Evolutionary conservation across 2,888 invertebrate genomes (phyloP), one percentile per base, ranked within the genome.

Genomic region (Dorcus parallelipipedus): DNA sequence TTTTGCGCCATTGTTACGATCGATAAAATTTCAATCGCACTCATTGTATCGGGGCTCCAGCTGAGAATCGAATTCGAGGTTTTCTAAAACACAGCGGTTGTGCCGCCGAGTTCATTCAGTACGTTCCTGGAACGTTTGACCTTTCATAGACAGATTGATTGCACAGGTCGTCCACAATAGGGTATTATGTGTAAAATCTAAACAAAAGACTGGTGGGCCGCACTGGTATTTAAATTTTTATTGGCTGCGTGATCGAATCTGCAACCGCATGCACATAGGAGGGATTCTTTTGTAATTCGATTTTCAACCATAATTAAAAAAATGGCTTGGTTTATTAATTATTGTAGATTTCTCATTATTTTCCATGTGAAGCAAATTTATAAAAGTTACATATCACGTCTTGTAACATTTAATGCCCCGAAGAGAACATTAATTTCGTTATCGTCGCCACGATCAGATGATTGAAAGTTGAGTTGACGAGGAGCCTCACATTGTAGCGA

Each of bases 141-240:
- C 59, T 59, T 56, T 59, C 14, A 48, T 39, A 33, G 17, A 45
- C 23, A 49, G 56, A 49, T 56, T 49, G 56, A 59, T 55, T 42
- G 52, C 54, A 50, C 43, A 43, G 56, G 50, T 54, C 52, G 26
- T 50, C 59, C 51, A 59, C 58, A 59, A 59, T 59, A 54, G 58
- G 51, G 55, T 51, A 59, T 59, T 59, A 59, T 59, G 59, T 59
- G 59, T 55, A 55, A 59, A 54, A 59, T 59, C 52, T 47, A 55
- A 55, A 59, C 59, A 59, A 59, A 59, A 52, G 59, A 51, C 47
- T 50, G 49, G 59, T 59, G 59, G 59, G 59, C 26, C 47, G 59
- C 42, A 41, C 52, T 38, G 45, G 45, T 45, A 45, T 45, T 45
- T 45, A 17, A 7, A 45, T 45, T 45, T 45, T 45, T 45, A 45